Evolutionary conservation across 2,113 vertebrate genomes (phyloP).

Genomic region (Microcebus griseorufus): DNA sequence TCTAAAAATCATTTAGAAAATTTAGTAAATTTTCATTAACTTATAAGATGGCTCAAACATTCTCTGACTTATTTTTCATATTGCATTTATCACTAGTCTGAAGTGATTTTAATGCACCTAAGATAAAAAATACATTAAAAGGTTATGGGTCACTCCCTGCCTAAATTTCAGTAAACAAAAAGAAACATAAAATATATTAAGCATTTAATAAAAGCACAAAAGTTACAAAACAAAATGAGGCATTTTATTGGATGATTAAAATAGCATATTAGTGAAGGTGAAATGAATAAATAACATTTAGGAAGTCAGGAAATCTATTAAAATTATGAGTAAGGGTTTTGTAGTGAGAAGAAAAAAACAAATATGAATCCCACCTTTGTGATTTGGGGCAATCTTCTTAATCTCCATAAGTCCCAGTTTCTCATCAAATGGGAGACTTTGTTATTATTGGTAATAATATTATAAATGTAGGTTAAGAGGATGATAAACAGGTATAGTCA

Average conservation of each 20-base stretch:
- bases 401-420: background rate
- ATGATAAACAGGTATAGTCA: background rate
- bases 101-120: background rate
- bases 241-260: background rate
- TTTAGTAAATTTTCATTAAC: background rate
- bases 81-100: background rate
- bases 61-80: background rate
- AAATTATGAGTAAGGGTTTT: background rate
- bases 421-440: background rate
- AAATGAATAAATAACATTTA: background rate
- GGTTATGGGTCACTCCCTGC: background rate
- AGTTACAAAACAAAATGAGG: background rate
- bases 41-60: background rate
- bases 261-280: background rate
- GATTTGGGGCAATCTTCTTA: background rate
- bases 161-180: background rate
- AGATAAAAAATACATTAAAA: background rate
- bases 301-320: background rate
- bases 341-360: background rate
- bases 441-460: background rate
- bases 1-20: background rate
- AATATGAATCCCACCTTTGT: background rate
- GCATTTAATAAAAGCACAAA: background rate
- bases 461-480: background rate
- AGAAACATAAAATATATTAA: background rate